A percentile compares a stretch with the other conserved stretches of the same genome.
phyloP scores from a whole-genome alignment of 2,113 vertebrate species.

The Isurus oxyrinchus region DNA sequence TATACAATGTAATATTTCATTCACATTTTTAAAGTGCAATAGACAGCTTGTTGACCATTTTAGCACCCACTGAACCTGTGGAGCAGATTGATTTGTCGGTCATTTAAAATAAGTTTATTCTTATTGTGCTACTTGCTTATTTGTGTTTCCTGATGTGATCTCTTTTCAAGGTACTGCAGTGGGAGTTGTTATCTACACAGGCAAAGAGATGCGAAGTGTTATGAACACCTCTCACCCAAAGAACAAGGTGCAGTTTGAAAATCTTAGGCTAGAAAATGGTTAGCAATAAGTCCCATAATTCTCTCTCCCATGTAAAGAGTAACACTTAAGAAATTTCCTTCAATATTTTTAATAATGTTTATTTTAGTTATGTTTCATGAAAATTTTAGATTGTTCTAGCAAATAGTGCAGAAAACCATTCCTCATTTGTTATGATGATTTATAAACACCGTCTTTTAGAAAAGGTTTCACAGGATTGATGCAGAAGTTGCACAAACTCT shows the following conservation, averaged over 20 bases:
- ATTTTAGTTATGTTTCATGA: neutral
- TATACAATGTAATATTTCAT: neutral
- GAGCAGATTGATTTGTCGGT: neutral
- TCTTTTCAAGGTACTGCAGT: constrained; percentile 75
- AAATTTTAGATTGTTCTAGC: neutral
- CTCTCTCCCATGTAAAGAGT: neutral
- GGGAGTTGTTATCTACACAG: constrained; percentile 94
- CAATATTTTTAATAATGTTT: neutral
- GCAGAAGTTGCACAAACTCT: neutral
- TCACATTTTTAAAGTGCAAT: neutral
- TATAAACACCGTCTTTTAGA: neutral
- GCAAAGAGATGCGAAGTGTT: constrained; percentile 87
- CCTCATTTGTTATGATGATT: neutral
- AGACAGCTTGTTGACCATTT: neutral
- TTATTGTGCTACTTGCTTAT: no score
- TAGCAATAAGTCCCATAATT: neutral
- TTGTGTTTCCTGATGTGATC: constrained; percentile 8
- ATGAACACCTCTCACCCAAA: constrained; percentile 96
- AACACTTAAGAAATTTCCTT: neutral
- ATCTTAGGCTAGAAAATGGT: neutral
- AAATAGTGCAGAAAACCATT: neutral
- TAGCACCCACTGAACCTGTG: neutral
- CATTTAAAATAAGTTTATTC: neutral
- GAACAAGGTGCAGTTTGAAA: constrained; percentile 72
- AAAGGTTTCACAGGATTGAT: neutral